phyloP scores from a whole-genome alignment of 64 coral and sea anemone genomes.

The Trachythela sp. region DNA sequence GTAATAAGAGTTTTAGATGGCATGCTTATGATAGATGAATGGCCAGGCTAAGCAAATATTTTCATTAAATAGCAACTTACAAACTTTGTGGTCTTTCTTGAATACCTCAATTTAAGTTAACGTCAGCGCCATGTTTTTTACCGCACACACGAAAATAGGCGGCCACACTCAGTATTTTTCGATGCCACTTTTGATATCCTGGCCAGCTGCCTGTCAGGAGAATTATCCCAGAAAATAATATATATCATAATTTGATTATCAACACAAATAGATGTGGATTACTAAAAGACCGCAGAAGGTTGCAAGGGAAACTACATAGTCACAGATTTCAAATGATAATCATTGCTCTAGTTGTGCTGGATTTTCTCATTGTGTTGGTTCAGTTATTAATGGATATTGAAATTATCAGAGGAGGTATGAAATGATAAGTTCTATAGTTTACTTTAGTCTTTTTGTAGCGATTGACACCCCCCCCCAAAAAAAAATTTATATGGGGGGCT shows the following conservation, averaged over 20 bases:
- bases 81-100: too few species aligned
- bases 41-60: too few species aligned
- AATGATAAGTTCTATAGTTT: neutral
- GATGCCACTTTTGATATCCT: neutral
- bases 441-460: neutral
- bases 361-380: slow-evolving; percentile 85
- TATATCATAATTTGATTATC: neutral
- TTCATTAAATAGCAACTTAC: too few species aligned
- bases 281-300: slow-evolving; percentile 47
- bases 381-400: slow-evolving; percentile 75
- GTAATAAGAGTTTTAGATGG: too few species aligned
- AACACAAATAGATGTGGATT: neutral
- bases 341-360: slow-evolving; percentile 66
- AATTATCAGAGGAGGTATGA: slow-evolving; percentile 56
- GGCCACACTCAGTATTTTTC: too few species aligned
- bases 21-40: too few species aligned
- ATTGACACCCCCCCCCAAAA: too few species aligned
- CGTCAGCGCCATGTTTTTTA: too few species aligned
- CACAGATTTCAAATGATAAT: slow-evolving; percentile 66
- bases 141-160: too few species aligned
- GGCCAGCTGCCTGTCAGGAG: neutral
- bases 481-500: too few species aligned
- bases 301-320: slow-evolving; percentile 67
- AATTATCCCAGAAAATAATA: neutral
- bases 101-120: too few species aligned